phyloP scores from a whole-genome alignment of 2,797 vertebrate species.

The Halcyon badia region DNA sequence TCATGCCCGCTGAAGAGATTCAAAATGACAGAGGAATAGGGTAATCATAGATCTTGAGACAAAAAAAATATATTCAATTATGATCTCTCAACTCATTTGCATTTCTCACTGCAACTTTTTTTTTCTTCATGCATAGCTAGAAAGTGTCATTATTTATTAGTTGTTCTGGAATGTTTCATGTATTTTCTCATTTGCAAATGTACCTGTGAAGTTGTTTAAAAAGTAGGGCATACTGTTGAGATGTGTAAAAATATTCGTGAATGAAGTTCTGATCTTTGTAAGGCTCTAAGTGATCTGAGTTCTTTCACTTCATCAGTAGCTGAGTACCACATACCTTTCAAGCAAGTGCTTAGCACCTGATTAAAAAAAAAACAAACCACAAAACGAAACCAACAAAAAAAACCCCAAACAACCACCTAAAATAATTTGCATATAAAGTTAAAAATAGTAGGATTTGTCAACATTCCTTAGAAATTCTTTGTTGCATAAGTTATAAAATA shows the following conservation, averaged over 20 bases:
- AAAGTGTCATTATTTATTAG: not conserved
- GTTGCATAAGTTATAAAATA: not conserved
- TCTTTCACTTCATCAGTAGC: not conserved
- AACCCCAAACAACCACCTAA: not conserved
- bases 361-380: not conserved
- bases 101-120: not conserved
- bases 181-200: slow-evolving; percentile 22
- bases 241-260: not conserved
- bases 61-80: not conserved
- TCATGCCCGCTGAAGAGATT: not conserved
- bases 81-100: not conserved
- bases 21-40: not conserved
- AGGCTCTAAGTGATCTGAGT: not conserved
- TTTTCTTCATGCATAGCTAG: not conserved
- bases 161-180: not conserved
- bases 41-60: not conserved
- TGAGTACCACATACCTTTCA: not conserved
- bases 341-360: not conserved
- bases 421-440: not conserved
- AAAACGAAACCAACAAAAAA: too few species aligned
- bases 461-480: not conserved
- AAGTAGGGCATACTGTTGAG: not conserved
- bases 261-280: not conserved
- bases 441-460: not conserved
- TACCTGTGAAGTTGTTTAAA: slow-evolving; percentile 3